A percentile compares a stretch with the other conserved stretches of the same genome.
Conservation (phyloP, 1,140 invertebrate genomes). For the Scaptomyza hsui region DNA sequence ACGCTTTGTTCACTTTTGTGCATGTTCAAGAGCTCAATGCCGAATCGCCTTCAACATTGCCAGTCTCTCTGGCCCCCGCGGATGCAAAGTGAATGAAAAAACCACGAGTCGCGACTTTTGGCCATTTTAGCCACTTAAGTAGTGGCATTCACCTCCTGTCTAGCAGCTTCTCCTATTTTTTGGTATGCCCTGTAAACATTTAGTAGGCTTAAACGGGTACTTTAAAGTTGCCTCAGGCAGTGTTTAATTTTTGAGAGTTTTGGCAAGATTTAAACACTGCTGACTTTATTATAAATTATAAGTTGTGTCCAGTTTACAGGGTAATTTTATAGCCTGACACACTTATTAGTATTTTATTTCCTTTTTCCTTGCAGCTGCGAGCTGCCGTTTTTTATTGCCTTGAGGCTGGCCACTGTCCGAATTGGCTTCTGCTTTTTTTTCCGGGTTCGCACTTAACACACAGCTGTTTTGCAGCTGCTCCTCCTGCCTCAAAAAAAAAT, state of each 20-base stretch:
- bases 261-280: too few species aligned
- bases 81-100: conserved; percentile 35
- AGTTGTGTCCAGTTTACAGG: neutral
- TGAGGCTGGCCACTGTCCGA: conserved; percentile 1
- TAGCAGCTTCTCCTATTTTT: conserved; percentile 33
- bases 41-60: too few species aligned
- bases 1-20: conserved; percentile 16
- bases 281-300: too few species aligned
- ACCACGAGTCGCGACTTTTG: conserved; percentile 37
- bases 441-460: conserved; percentile 29
- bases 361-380: conserved; percentile 32
- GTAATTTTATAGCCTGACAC: neutral
- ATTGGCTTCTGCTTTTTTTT: conserved; percentile 7
- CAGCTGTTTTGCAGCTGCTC: conserved; percentile 1
- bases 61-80: neutral
- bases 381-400: conserved; percentile 29
- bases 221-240: neutral
- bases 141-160: conserved; percentile 69
- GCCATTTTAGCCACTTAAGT: conserved; percentile 68
- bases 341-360: neutral
- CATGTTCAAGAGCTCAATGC: conserved; percentile 6
- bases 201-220: neutral
- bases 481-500: neutral
- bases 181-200: conserved; percentile 19
- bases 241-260: neutral